Base-by-base conservation (phyloP, 2,888 invertebrate species). In the Smittia aterrima region DNA sequence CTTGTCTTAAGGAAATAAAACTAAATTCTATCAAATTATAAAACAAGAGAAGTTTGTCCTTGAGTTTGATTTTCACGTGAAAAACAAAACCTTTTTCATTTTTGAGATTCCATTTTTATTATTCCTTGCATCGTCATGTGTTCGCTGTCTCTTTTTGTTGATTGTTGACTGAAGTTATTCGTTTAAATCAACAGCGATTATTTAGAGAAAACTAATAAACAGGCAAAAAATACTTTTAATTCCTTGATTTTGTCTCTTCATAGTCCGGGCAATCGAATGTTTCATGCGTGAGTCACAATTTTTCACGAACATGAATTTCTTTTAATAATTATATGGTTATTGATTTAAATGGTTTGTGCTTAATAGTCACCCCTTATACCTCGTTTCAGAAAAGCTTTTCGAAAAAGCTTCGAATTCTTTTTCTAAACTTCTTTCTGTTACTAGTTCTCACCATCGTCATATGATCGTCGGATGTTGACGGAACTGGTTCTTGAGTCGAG, bases 381-480 rank as follows among this genome's bases (percentile, higher is more conserved):
- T 66, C 40, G 7, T 32, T 66, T n/a, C n/a, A n/a, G 20, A 58
- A 72, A 7, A 72, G 22, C 58, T 62, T 58, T 38, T 22, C 54
- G 18, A 72, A 62, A 22, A 72, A 72, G 38, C 54, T 62, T 62
- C 32, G 20, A 0, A 72, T 6, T 40, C 40, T 38, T n/a, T 72
- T 58, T 13, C 24, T 22, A 13, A 72, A 72, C 27, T 72, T 72
- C 9, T 40, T 72, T 22, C 38, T 72, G 7, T 18, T 40, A n/a
- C 38, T 62, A 4, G 2, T 3, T 20, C 54, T 64, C 3, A 22
- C 3, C 6, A 3, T 58, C 18, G 20, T 22, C 58, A 20, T 25
- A 2, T 3, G n/a, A 7, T 27, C 64, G 4, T n/a, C 27, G 2
- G 64, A 24, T 27, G 62, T 62, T 9, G 62, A 20, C 9, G 62